Evolutionary conservation across 2,888 invertebrate genomes (phyloP).

Genomic region (Apocheima hispidaria): DNA sequence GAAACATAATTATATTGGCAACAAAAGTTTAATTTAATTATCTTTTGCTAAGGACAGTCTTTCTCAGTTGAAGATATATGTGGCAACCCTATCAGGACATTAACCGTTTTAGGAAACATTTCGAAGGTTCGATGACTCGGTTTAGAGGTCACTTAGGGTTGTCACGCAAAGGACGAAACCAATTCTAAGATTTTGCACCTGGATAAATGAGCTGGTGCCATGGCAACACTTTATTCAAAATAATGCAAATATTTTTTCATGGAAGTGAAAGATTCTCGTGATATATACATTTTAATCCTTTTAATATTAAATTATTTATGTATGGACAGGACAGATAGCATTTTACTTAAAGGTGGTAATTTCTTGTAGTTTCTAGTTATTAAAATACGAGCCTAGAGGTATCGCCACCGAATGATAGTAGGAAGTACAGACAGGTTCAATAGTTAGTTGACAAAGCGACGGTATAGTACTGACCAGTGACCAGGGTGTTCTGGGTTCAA

Average conservation of each 20-base stretch:
- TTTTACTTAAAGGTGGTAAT: too few species aligned
- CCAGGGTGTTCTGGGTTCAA: too few species aligned
- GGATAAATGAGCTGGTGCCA: slow-evolving; percentile 41
- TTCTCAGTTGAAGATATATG: slow-evolving; percentile 43
- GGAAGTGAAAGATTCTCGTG: slow-evolving; percentile 33
- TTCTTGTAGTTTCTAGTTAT: background rate
- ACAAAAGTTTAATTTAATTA: too few species aligned
- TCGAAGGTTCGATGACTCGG: slow-evolving; percentile 76
- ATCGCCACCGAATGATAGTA: background rate
- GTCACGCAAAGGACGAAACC: slow-evolving; percentile 62
- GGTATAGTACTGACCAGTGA: too few species aligned
- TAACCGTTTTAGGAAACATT: slow-evolving; percentile 82
- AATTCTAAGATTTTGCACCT: slow-evolving; percentile 55
- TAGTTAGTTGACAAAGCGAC: background rate
- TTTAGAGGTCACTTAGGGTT: slow-evolving; percentile 70
- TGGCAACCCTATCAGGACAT: slow-evolving; percentile 66
- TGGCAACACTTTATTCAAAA: slow-evolving; percentile 39
- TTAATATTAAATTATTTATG: slow-evolving; percentile 4
- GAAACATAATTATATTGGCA: too few species aligned
- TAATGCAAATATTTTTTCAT: slow-evolving; percentile 35
- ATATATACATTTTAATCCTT: slow-evolving; percentile 15
- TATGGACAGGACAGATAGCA: slow-evolving; percentile 1
- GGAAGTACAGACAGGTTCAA: background rate
- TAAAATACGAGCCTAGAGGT: background rate
- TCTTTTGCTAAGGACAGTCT: slow-evolving; percentile 3